A percentile compares a stretch with the other conserved stretches of the same genome.
phyloP scores from a whole-genome alignment of 2,888 invertebrate genomes.

The Brenthis daphne region DNA sequence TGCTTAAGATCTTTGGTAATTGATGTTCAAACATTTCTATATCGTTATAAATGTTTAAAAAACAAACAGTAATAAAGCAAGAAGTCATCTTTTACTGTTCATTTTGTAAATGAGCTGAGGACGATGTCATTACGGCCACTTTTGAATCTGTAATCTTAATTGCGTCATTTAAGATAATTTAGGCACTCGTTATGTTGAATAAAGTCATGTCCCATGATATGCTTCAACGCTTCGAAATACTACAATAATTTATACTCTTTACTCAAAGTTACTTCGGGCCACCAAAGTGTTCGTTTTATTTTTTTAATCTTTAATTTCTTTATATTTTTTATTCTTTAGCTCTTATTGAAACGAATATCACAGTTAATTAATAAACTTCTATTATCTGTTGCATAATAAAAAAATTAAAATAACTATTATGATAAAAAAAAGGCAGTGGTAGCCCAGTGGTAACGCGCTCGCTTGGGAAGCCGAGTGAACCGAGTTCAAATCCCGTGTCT shows the following conservation, averaged over 20 bases:
- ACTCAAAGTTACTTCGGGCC: neutral
- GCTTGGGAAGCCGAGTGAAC: too few species aligned
- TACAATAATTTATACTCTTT: neutral
- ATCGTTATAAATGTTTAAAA: neutral
- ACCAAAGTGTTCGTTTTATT: too few species aligned
- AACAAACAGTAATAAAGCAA: conserved; percentile 19
- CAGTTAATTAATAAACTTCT: too few species aligned
- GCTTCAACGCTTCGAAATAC: conserved; percentile 12
- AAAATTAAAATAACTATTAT: too few species aligned
- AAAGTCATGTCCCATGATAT: conserved; percentile 51
- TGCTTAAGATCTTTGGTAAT: neutral
- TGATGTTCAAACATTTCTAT: neutral
- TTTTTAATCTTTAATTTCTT: too few species aligned
- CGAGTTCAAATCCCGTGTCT: too few species aligned
- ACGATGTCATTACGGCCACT: conserved; percentile 59
- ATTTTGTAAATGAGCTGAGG: conserved; percentile 56
- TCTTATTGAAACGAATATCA: too few species aligned
- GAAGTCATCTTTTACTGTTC: conserved; percentile 38
- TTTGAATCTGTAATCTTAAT: conserved; percentile 62
- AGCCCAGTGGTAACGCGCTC: too few species aligned
- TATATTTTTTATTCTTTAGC: too few species aligned
- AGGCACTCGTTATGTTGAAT: conserved; percentile 51
- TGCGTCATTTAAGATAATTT: conserved; percentile 62
- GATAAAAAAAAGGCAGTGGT: too few species aligned
- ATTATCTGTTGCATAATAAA: too few species aligned